Evolutionary conservation across 2,888 invertebrate genomes (phyloP).

Genomic region (Heteropelma amictum): DNA sequence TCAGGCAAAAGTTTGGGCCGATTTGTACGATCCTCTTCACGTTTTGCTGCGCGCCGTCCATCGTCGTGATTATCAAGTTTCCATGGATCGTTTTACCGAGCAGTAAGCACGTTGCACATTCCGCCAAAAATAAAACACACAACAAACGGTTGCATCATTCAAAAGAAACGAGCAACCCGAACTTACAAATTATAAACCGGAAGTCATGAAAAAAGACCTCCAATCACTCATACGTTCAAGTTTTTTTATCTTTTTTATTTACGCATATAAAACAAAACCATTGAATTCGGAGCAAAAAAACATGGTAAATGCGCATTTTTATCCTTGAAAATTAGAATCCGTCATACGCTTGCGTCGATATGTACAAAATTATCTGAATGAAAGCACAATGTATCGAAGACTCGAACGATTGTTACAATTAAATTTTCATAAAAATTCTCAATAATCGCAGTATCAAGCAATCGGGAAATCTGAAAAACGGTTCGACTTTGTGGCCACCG

Average conservation of each 20-base stretch:
- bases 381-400: not conserved
- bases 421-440: constrained; percentile 33
- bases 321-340: no score
- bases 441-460: constrained; percentile 79
- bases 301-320: no score
- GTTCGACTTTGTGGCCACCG: constrained; percentile 88
- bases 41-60: constrained; percentile 94
- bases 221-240: no score
- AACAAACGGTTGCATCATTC: not conserved
- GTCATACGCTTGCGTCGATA: no score
- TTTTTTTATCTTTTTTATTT: no score
- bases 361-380: no score
- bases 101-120: constrained; percentile 85
- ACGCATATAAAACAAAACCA: no score
- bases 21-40: constrained; percentile 95
- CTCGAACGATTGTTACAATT: not conserved
- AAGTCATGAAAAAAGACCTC: no score
- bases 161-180: no score
- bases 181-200: no score
- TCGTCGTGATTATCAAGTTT: constrained; percentile 94
- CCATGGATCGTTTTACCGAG: constrained; percentile 94
- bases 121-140: not conserved
- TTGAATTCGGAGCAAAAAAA: no score
- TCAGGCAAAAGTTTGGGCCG: constrained; percentile 92
- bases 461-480: constrained; percentile 81